Conservation (phyloP, 2,797 vertebrate species). For the Notamacropus eugenii region DNA sequence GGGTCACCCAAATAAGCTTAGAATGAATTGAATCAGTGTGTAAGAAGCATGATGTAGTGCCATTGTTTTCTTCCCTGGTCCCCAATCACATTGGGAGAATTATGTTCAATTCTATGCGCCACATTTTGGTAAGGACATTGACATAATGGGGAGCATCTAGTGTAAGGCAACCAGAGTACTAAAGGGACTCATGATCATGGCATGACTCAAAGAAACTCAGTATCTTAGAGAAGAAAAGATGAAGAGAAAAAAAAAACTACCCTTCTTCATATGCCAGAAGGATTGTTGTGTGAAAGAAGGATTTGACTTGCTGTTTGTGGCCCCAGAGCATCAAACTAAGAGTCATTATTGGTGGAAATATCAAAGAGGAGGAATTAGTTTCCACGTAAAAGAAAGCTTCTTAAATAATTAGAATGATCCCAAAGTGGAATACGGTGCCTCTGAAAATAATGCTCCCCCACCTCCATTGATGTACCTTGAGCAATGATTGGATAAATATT, state of each 20-base stretch:
- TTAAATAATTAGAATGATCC: neutral
- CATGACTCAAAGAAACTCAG: neutral
- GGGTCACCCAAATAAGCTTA: neutral
- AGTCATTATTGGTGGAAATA: neutral
- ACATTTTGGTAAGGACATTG: neutral
- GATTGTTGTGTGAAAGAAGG: neutral
- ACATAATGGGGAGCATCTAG: neutral
- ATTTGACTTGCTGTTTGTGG: neutral
- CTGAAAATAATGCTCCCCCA: neutral
- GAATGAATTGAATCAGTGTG: neutral
- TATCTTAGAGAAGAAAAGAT: neutral
- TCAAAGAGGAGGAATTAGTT: neutral
- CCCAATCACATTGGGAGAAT: neutral
- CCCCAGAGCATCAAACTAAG: neutral
- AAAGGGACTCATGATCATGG: neutral
- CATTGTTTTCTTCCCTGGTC: neutral
- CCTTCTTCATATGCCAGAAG: neutral
- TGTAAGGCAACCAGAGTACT: neutral
- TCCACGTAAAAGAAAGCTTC: neutral
- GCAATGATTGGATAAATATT: neutral
- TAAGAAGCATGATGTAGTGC: neutral
- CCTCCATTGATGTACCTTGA: neutral
- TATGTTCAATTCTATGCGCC: neutral
- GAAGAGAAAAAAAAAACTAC: neutral
- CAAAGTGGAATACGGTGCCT: neutral